Evolutionary conservation across 2,888 invertebrate genomes (phyloP).

Genomic region (Tineola bisselliella): DNA sequence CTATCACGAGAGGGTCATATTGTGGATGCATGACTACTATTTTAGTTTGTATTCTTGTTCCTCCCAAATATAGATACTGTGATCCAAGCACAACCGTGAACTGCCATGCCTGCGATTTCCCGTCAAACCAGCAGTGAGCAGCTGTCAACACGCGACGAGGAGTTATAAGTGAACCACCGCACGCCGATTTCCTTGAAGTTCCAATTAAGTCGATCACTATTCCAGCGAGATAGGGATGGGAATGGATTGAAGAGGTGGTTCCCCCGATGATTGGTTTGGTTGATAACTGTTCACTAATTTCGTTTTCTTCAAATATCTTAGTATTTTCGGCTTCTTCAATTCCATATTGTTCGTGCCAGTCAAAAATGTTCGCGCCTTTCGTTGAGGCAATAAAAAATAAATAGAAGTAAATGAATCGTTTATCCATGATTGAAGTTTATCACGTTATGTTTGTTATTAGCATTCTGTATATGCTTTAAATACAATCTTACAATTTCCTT

Average conservation of each 20-base stretch:
- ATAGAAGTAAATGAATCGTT: neutral
- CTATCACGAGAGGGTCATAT: constrained; percentile 34
- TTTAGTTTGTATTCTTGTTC: constrained; percentile 29
- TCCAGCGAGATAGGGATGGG: constrained; percentile 45
- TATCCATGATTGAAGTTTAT: neutral
- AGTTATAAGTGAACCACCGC: constrained; percentile 43
- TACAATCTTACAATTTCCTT: neutral
- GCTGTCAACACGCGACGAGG: constrained; percentile 39
- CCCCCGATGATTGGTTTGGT: constrained; percentile 37
- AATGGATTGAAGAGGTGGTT: constrained; percentile 31
- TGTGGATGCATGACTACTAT: constrained; percentile 33
- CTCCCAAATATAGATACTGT: constrained; percentile 39
- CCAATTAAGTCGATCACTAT: constrained; percentile 39
- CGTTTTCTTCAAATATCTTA: constrained; percentile 25
- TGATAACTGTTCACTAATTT: neutral
- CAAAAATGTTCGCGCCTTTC: constrained; percentile 18
- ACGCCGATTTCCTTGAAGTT: constrained; percentile 31
- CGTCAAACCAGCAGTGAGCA: constrained; percentile 51
- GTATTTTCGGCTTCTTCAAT: constrained; percentile 36
- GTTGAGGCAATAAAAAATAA: neutral
- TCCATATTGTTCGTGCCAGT: constrained; percentile 41
- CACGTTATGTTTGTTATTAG: neutral
- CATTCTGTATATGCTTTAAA: neutral
- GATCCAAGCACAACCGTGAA: constrained; percentile 45
- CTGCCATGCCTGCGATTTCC: constrained; percentile 34